A percentile compares a stretch with the other conserved stretches of the same genome.
Evolutionary conservation across 53 echinoderm and acorn worm species (phyloP).

Genomic region (Patiria pectinifera): DNA sequence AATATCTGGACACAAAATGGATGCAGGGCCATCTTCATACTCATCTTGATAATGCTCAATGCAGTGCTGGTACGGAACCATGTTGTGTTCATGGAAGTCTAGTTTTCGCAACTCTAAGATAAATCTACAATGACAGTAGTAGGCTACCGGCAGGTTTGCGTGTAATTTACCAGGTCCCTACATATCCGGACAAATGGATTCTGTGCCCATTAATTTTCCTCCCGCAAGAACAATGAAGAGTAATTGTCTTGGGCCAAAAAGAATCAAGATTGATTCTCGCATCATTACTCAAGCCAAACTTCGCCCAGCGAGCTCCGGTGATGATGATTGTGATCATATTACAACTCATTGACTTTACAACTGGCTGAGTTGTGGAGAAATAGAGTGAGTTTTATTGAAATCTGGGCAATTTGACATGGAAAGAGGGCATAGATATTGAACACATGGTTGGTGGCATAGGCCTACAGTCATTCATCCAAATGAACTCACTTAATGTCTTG

Average conservation of each 20-base stretch:
- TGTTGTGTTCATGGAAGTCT: no score
- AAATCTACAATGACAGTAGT: no score
- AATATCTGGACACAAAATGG: no score
- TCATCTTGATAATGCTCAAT: no score
- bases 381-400: not conserved
- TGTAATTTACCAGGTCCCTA: not conserved
- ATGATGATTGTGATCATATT: not conserved
- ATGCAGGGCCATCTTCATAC: no score
- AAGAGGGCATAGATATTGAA: not conserved
- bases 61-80: no score
- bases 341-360: not conserved
- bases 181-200: not conserved
- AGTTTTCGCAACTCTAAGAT: no score
- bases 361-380: not conserved
- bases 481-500: no score
- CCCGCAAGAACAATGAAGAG: not conserved
- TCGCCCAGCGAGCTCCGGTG: not conserved
- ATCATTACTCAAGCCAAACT: conserved; percentile 6
- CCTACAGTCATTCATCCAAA: no score
- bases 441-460: no score
- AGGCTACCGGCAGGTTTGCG: no score
- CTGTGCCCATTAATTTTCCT: not conserved
- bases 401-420: not conserved
- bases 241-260: not conserved
- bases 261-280: not conserved